Percentiles rank a stretch among this genome's conserved stretches.
These are phyloP conservation scores for Leptinotarsa juncta DNA, from an alignment of 2,888 invertebrate genomes.

Conservation along the genomic window DNA sequence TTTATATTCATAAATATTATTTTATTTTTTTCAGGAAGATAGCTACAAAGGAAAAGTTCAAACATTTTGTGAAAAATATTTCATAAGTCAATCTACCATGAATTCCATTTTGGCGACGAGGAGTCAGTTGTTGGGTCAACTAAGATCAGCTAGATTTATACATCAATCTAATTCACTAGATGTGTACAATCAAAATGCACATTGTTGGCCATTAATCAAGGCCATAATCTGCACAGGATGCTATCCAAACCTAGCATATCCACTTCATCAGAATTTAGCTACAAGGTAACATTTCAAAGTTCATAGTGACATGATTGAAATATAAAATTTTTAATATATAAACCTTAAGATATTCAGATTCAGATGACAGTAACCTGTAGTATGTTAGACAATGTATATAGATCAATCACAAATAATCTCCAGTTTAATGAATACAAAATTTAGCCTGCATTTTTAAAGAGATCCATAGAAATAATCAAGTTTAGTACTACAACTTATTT, in stretches of 20 bases:
- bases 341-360: no score
- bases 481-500: no score
- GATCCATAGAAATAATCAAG: no score
- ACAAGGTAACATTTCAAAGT: constrained; percentile 61
- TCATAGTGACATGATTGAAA: no score
- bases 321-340: no score
- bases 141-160: constrained; percentile 81
- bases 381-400: no score
- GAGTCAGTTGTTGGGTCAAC: constrained; percentile 83
- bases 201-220: constrained; percentile 92
- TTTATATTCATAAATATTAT: constrained; percentile 1
- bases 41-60: constrained; percentile 74
- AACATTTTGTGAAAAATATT: constrained; percentile 80
- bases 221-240: constrained; percentile 88
- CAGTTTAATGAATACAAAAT: no score
- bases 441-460: no score
- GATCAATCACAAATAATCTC: no score
- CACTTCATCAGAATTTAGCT: constrained; percentile 58
- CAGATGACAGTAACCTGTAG: no score
- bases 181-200: constrained; percentile 85
- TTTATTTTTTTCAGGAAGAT: constrained; percentile 65
- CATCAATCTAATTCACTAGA: constrained; percentile 75
- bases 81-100: constrained; percentile 85
- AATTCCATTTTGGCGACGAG: constrained; percentile 90
- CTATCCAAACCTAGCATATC: constrained; percentile 86